phyloP scores from a whole-genome alignment of 2,113 vertebrate genomes.

The Sylvia atricapilla region DNA sequence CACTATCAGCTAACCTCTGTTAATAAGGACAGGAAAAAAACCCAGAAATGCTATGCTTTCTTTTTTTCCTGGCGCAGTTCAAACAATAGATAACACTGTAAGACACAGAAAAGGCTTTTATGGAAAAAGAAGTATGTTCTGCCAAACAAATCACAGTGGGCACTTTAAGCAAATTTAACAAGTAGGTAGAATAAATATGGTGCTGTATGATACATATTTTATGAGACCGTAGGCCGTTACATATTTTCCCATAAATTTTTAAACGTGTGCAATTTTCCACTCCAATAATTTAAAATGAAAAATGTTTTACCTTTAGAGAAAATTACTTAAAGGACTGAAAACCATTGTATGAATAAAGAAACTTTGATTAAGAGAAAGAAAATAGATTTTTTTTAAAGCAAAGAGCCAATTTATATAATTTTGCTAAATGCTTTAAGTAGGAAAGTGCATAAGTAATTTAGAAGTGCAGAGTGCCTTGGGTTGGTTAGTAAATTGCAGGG shows the following conservation, averaged over 20 bases:
- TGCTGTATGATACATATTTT: slow-evolving; percentile 47
- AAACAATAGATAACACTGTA: neutral
- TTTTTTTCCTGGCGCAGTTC: neutral
- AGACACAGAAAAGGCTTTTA: neutral
- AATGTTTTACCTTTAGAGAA: slow-evolving; percentile 28
- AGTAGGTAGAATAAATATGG: slow-evolving; percentile 46
- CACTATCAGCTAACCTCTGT: neutral
- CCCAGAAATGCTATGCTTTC: neutral
- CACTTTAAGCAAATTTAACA: slow-evolving; percentile 48
- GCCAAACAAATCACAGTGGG: slow-evolving; percentile 35
- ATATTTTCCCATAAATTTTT: slow-evolving; percentile 60
- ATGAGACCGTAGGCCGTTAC: slow-evolving; percentile 25
- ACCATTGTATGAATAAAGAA: neutral
- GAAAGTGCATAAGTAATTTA: neutral
- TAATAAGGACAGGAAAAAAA: neutral
- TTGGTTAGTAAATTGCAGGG: neutral
- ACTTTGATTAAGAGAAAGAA: neutral
- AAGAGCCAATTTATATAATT: neutral
- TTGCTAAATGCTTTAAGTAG: neutral
- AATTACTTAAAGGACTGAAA: slow-evolving; percentile 29
- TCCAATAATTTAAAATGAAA: slow-evolving; percentile 63
- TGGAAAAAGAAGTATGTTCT: neutral
- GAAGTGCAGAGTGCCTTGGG: neutral
- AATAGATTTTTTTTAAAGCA: neutral
- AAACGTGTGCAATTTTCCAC: slow-evolving; percentile 57